Evolutionary conservation across 2,888 invertebrate species (phyloP).

Genomic region (Diadegma fenestrale): DNA sequence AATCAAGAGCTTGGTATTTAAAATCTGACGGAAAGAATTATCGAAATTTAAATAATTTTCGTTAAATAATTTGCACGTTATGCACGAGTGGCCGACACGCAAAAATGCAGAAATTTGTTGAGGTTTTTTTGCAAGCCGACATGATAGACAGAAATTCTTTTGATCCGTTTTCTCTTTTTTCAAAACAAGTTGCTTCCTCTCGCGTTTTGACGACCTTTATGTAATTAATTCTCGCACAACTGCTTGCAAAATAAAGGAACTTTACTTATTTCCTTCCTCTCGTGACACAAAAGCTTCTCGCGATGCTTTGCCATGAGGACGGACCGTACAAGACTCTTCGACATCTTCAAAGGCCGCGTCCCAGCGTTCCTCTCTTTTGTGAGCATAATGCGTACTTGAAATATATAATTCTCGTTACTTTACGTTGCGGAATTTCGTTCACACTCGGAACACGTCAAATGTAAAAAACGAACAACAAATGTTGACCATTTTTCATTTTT

Average conservation of each 20-base stretch:
- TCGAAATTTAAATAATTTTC: neutral
- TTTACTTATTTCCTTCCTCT: neutral
- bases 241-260: slow-evolving; percentile 68
- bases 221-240: slow-evolving; percentile 78
- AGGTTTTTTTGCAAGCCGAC: neutral
- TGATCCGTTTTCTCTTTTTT: slow-evolving; percentile 56
- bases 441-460: slow-evolving; percentile 18
- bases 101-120: neutral
- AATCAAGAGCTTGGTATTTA: neutral
- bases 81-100: neutral
- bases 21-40: slow-evolving; percentile 12
- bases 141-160: slow-evolving; percentile 29
- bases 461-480: neutral
- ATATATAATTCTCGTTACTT: slow-evolving; percentile 10
- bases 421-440: neutral
- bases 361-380: slow-evolving; percentile 59
- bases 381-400: slow-evolving; percentile 8
- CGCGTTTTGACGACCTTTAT: slow-evolving; percentile 74
- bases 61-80: neutral
- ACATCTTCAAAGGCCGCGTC: slow-evolving; percentile 66
- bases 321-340: slow-evolving; percentile 65
- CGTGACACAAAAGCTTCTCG: slow-evolving; percentile 22
- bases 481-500: neutral
- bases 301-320: slow-evolving; percentile 29
- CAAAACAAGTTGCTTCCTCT: slow-evolving; percentile 27